Evolutionary conservation across 1,140 invertebrate species (phyloP), one percentile per base, ranked within the genome.

Genomic region (Ceratina australensis): DNA sequence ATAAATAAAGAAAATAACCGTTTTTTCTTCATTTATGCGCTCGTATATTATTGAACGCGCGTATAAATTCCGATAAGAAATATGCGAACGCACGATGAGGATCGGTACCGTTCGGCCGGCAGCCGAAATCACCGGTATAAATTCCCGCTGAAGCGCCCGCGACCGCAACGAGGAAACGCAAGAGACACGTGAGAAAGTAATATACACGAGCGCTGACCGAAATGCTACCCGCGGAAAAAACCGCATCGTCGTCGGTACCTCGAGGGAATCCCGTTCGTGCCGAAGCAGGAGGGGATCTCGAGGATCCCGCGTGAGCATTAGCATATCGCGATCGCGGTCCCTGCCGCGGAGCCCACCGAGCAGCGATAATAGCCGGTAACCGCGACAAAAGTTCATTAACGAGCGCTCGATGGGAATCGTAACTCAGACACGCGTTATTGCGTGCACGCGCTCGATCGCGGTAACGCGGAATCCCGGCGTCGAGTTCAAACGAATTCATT

Each of bases 131-230:
- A 18, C 15, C 20, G 47, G 66, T 50, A 20, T 22, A 64, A 82
- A 79, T 71, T 47, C 60, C 16, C 75, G 63, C 42, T 42, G 33
- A 1, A 57, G 63, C 12, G 26, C n/a, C 22, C 61, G 24, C 49
- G 75, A 82, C 66, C 80, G 59, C 72, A 83, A 84, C 63, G 78
- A 83, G 81, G 82, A 80, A 76, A 72, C 59, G 33, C 69, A 20
- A 49, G 57, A 79, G 80, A 84, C 59, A 76, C 16, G 64, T 64
- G 66, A 81, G 66, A 80, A 78, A 75, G 61, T 33, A n/a, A 26
- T 18, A 16, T 8, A 18, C 18, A 69, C 20, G 71, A 72, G 78
- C 42, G 10, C 59, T 50, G 64, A 68, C 47, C 67, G 67, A 76
- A 82, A 80, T 56, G 61, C 28, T 56, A n/a, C 72, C 47, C 24